Evolutionary conservation across 1,140 invertebrate genomes (phyloP).

Genomic region (Battus philenor): DNA sequence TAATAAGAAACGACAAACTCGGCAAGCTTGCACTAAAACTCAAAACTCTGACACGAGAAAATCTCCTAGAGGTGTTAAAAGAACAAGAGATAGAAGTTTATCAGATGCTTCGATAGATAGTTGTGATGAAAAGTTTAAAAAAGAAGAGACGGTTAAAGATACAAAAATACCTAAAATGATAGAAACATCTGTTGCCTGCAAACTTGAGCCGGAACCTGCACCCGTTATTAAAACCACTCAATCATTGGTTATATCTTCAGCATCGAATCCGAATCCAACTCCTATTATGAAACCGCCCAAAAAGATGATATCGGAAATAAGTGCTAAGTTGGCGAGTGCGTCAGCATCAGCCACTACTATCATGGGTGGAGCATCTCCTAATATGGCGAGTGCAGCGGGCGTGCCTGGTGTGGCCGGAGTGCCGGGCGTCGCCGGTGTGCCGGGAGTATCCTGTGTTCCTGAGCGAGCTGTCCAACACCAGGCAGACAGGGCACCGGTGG

Average conservation of each 20-base stretch:
- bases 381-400: conserved; percentile 18
- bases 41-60: conserved; percentile 74
- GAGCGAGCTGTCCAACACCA: conserved; percentile 14
- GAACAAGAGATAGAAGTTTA: conserved; percentile 77
- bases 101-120: conserved; percentile 80
- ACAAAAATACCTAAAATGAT: conserved; percentile 47
- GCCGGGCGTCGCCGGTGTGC: conserved; percentile 11
- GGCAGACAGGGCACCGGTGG: conserved; percentile 16
- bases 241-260: not conserved
- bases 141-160: conserved; percentile 37
- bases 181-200: conserved; percentile 23
- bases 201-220: conserved; percentile 25
- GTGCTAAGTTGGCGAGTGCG: conserved; percentile 52
- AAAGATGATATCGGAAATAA: conserved; percentile 71
- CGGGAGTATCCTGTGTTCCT: conserved; percentile 20
- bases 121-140: conserved; percentile 74
- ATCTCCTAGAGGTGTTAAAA: conserved; percentile 78
- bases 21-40: conserved; percentile 54
- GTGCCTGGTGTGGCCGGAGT: conserved; percentile 20
- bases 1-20: conserved; percentile 52
- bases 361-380: conserved; percentile 18
- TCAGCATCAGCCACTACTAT: conserved; percentile 27
- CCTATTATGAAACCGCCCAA: conserved; percentile 65
- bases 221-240: conserved; percentile 1
- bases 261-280: conserved; percentile 17